Base-by-base conservation (phyloP, 2,113 vertebrate species). In the Spea multiplicata region DNA sequence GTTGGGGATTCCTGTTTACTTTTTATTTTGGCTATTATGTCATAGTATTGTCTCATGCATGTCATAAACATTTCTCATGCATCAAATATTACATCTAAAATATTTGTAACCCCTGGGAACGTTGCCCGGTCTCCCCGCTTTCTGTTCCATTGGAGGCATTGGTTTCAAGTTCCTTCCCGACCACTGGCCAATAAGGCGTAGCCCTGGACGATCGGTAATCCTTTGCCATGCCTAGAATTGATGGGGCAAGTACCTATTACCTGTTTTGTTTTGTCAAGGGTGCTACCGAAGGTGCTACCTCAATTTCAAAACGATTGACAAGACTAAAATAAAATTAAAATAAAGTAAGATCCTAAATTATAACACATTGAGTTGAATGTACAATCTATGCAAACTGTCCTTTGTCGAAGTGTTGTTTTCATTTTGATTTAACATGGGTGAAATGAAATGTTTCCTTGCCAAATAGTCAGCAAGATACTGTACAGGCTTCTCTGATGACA, bases 301-400 rank as follows among this genome's bases (percentile, higher is more conserved):
- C 92, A 93, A 80, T 84, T 87, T 83, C 83, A 85, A 88, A 30
- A 30, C 2, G 44, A 47, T 59, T 13, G 55, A 59, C 62, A 66
- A 13, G n/a, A 61, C 55, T 47, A 87, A 88, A 81, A 87, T 7
- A 82, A 90, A 91, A 89, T 88, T 89, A 86, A 85, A 82, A 83
- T 13, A 83, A 73, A 47, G 13, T 78, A 78, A 83, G 81, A 81
- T 87, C 65, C 64, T 73, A 86, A 87, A 84, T 74, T 82, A 84
- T 73, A 64, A 83, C 82, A 84, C 85, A 88, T 89, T 81, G 84
- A 90, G 87, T 86, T 90, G 90, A 92, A 91, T 91, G 89, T 90
- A 90, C 83, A 86, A 93, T 91, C 93, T 94, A 94, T 94, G 93
- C 93, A 94, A 93, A 88, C 81, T 83, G 84, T 88, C 76, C 85